Conservation (phyloP, 2,113 vertebrate genomes). For the Pollachius pollachius region DNA sequence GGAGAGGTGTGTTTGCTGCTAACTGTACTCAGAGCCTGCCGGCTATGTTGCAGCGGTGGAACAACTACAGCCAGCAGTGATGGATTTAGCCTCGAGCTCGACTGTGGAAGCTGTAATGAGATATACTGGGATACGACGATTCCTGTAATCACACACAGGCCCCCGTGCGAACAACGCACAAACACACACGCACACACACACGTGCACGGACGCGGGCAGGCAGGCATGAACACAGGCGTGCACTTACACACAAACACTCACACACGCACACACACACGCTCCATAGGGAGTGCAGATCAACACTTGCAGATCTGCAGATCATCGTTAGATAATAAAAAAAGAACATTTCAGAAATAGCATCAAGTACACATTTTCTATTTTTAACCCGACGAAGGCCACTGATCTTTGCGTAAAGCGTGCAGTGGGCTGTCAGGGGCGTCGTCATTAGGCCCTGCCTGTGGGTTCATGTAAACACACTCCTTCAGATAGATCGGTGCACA, state of each 20-base stretch:
- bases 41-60: not conserved
- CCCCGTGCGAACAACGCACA: not conserved
- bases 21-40: no score
- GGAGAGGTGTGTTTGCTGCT: no score
- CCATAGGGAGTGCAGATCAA: not conserved
- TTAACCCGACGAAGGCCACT: conserved; percentile 25
- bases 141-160: conserved; percentile 45
- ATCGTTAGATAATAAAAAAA: not conserved
- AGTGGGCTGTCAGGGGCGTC: conserved; percentile 37
- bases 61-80: conserved; percentile 30
- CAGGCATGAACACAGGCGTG: not conserved
- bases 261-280: not conserved
- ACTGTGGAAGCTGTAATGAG: conserved; percentile 45
- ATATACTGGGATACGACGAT: conserved; percentile 41
- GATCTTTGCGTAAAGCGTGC: conserved; percentile 35
- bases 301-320: not conserved
- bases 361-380: conserved; percentile 50
- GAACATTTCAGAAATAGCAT: conserved; percentile 35
- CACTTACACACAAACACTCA: conserved; percentile 5
- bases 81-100: conserved; percentile 54
- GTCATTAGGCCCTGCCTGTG: conserved; percentile 36
- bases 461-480: conserved; percentile 37
- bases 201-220: no score
- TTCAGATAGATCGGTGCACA: conserved; percentile 27
- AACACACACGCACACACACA: conserved; percentile 24